These are phyloP conservation scores for Hucho hucho DNA, from an alignment of 2,113 vertebrate genomes.

Conservation along the genomic window DNA sequence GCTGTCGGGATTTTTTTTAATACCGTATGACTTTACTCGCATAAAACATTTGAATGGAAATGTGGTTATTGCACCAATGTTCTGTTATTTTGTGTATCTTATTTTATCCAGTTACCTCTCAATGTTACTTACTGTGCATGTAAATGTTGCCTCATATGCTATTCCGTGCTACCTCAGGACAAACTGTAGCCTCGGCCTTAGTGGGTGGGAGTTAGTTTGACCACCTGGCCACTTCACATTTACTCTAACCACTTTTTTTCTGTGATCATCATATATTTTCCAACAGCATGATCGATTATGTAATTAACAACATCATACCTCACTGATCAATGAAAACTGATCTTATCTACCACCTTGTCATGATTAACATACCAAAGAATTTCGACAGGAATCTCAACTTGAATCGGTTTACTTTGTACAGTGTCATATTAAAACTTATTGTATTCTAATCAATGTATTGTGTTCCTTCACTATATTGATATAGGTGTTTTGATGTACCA, in stretches of 20 bases:
- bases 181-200: neutral
- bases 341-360: constrained; percentile 30
- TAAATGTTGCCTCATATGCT: constrained; percentile 32
- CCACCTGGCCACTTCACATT: neutral
- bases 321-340: neutral
- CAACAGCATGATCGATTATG: neutral
- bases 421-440: constrained; percentile 24
- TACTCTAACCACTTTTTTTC: neutral
- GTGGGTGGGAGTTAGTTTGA: too few relatives aligned
- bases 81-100: constrained; percentile 42
- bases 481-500: constrained; percentile 31
- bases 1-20: too few relatives aligned
- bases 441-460: constrained; percentile 14
- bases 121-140: neutral
- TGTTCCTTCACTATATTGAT: constrained; percentile 19
- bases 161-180: constrained; percentile 43
- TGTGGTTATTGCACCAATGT: constrained; percentile 42
- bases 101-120: constrained; percentile 41
- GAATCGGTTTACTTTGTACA: constrained; percentile 38
- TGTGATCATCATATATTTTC: neutral
- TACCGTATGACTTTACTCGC: too few relatives aligned
- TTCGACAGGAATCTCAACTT: constrained; percentile 42
- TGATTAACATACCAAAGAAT: constrained; percentile 46
- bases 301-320: neutral
- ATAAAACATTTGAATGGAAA: too few relatives aligned